Percentiles rank a stretch among this genome's conserved stretches.
These are phyloP conservation scores for Yponomeuta plumbellus DNA, from an alignment of 2,888 invertebrate genomes.

Conservation along the genomic window DNA sequence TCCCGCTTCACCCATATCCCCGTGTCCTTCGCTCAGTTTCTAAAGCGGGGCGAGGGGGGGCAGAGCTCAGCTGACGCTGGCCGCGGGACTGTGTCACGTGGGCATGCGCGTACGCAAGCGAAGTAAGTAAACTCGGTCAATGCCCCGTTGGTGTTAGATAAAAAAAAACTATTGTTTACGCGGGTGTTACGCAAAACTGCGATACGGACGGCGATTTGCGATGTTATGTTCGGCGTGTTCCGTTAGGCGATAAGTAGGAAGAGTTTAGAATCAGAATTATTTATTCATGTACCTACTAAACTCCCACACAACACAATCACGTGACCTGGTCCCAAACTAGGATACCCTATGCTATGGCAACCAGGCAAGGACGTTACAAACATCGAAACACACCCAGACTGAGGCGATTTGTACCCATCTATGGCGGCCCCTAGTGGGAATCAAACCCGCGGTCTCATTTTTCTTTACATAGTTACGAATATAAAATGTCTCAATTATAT, in stretches of 20 bases:
- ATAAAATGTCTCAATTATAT: too few relatives aligned
- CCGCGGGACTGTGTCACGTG: constrained; percentile 66
- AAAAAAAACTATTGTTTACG: constrained; percentile 72
- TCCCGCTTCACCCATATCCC: constrained; percentile 12
- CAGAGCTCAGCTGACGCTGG: constrained; percentile 37
- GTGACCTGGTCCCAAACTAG: too few relatives aligned
- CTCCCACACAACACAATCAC: too few relatives aligned
- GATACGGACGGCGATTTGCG: constrained; percentile 25
- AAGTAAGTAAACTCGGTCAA: constrained; percentile 74
- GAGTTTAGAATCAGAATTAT: not conserved
- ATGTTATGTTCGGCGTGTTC: not conserved
- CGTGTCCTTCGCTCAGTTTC: not conserved
- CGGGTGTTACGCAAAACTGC: constrained; percentile 61
- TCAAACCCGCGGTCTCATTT: too few relatives aligned
- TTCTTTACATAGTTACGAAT: too few relatives aligned
- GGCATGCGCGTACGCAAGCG: constrained; percentile 63
- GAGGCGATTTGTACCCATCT: too few relatives aligned
- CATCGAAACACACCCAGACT: too few relatives aligned
- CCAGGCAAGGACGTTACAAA: too few relatives aligned
- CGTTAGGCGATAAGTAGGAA: not conserved
- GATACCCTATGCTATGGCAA: too few relatives aligned
- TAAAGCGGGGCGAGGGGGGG: constrained; percentile 21
- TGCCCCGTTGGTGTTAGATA: constrained; percentile 71
- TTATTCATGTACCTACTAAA: too few relatives aligned
- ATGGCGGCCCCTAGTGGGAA: too few relatives aligned